These are phyloP conservation scores for Mesopsocus fuscifrons DNA, from an alignment of 2,888 invertebrate species.

Conservation along the genomic window DNA sequence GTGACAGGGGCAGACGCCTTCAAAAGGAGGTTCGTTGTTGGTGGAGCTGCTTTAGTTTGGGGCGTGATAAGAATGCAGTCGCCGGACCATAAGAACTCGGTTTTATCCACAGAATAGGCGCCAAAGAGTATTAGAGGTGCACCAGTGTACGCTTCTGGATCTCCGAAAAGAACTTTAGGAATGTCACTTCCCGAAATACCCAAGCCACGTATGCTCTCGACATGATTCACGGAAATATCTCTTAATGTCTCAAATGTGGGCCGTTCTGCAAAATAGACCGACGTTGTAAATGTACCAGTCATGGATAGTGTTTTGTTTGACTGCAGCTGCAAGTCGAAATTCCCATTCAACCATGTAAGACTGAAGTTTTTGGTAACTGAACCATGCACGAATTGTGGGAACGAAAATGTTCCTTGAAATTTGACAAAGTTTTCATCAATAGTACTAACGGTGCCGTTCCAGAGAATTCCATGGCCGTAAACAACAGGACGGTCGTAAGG, in stretches of 20 bases:
- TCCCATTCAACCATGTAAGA: slow-evolving; percentile 8
- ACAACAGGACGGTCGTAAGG: not conserved
- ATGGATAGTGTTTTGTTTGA: slow-evolving; percentile 5
- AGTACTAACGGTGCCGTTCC: slow-evolving; percentile 3
- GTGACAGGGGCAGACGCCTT: not conserved
- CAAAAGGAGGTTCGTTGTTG: too few relatives aligned
- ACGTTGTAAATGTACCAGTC: slow-evolving; percentile 11
- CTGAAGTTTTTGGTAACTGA: slow-evolving; percentile 3
- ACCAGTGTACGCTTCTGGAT: not conserved
- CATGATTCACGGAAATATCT: not conserved
- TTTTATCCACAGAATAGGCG: slow-evolving; percentile 14
- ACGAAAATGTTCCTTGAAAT: slow-evolving; percentile 7
- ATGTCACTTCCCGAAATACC: not conserved
- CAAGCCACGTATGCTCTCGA: not conserved
- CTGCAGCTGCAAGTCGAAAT: slow-evolving; percentile 10
- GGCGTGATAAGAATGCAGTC: slow-evolving; percentile 12
- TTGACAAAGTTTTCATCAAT: not conserved
- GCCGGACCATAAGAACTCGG: slow-evolving; percentile 15
- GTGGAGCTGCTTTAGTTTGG: not conserved
- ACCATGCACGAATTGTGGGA: slow-evolving; percentile 10
- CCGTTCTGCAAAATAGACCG: slow-evolving; percentile 11
- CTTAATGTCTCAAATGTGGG: slow-evolving; percentile 1
- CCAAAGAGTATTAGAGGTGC: slow-evolving; percentile 15
- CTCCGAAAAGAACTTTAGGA: slow-evolving; percentile 1
- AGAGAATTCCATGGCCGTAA: slow-evolving; percentile 10